phyloP scores from a whole-genome alignment of 1,140 invertebrate species.

The Phymorhynchus buccinoides region DNA sequence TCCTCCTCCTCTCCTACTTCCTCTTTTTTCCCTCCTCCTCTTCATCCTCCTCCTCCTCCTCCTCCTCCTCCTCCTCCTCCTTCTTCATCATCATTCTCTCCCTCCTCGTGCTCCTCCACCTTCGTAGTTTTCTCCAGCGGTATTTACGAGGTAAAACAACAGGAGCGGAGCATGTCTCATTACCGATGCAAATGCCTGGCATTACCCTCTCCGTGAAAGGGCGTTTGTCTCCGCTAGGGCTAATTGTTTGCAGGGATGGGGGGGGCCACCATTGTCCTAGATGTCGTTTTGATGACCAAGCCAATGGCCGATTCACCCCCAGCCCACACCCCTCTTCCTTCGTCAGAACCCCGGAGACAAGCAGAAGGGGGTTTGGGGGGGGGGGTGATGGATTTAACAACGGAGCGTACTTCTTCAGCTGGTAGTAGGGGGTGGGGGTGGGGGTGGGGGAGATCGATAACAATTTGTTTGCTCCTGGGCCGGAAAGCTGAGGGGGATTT shows the following conservation, averaged over 20 bases:
- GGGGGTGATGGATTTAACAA: background rate
- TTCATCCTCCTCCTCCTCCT: background rate
- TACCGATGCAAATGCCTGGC: conserved; percentile 33
- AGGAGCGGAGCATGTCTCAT: conserved; percentile 23
- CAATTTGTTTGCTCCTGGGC: conserved; percentile 23
- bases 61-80: background rate
- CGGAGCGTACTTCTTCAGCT: background rate
- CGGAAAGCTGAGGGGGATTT: background rate
- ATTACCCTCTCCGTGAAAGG: conserved; percentile 21
- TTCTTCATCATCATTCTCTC: background rate
- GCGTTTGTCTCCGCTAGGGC: background rate
- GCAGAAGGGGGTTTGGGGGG: background rate
- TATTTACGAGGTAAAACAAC: conserved; percentile 40
- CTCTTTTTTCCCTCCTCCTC: background rate
- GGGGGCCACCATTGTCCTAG: conserved; percentile 19
- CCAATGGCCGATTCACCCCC: background rate
- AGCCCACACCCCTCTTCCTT: too few species aligned
- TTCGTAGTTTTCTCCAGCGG: background rate
- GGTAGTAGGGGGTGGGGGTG: too few species aligned
- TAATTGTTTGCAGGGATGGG: conserved; percentile 38
- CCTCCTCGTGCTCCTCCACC: background rate
- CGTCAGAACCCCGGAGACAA: background rate
- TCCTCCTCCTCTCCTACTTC: background rate
- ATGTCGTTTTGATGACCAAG: conserved; percentile 38
- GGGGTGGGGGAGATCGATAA: background rate